A percentile compares a stretch with the other conserved stretches of the same genome.
Evolutionary conservation across 1,140 invertebrate genomes (phyloP).

Genomic region (Cardiocondyla obscurior): DNA sequence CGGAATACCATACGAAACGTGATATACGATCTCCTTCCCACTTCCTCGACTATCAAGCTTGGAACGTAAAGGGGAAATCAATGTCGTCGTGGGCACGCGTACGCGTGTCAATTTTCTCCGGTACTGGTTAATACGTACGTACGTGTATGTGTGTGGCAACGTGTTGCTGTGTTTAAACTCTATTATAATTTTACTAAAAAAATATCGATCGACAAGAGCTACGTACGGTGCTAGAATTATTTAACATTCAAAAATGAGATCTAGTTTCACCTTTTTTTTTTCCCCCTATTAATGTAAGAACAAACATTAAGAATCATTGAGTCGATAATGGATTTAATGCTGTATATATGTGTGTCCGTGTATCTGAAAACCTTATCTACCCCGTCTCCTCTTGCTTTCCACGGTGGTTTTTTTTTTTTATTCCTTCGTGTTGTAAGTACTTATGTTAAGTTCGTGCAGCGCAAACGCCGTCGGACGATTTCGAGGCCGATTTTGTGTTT

Average conservation of each 20-base stretch:
- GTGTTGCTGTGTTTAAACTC: conserved; percentile 32
- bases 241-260: conserved; percentile 77
- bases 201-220: conserved; percentile 76
- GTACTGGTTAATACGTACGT: conserved; percentile 53
- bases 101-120: conserved; percentile 39
- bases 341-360: conserved; percentile 28
- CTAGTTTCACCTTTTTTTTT: conserved; percentile 70
- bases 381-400: conserved; percentile 31
- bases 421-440: conserved; percentile 55
- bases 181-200: conserved; percentile 77
- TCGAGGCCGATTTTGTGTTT: conserved; percentile 62
- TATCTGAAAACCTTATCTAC: conserved; percentile 56
- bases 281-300: conserved; percentile 69
- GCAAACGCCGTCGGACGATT: conserved; percentile 47
- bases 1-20: conserved; percentile 82
- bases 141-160: background rate
- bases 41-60: conserved; percentile 62
- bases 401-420: background rate
- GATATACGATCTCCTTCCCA: conserved; percentile 73
- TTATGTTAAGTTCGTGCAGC: conserved; percentile 68
- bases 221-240: conserved; percentile 74
- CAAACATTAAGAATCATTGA: conserved; percentile 70
- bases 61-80: conserved; percentile 67
- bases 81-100: conserved; percentile 47
- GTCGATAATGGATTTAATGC: conserved; percentile 45